Evolutionary conservation across 2,888 invertebrate species (phyloP).

Genomic region (Quadroppia sp.): DNA sequence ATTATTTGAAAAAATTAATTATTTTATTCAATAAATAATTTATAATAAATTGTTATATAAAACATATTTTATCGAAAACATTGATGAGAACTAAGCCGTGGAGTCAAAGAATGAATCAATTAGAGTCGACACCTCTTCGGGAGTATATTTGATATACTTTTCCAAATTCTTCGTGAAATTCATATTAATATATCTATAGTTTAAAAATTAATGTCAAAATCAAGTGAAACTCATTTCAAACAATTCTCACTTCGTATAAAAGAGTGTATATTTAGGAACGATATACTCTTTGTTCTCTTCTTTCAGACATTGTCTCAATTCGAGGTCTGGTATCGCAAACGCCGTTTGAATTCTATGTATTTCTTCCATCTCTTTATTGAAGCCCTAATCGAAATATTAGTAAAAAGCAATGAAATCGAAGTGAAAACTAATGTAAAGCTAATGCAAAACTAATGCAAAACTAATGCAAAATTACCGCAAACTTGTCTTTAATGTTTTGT

Average conservation of each 20-base stretch:
- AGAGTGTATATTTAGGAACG: constrained; percentile 73
- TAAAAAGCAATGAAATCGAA: background rate
- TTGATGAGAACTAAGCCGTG: constrained; percentile 53
- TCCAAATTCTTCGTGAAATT: constrained; percentile 88
- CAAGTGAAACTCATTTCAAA: background rate
- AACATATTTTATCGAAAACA: background rate
- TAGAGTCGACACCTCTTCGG: constrained; percentile 73
- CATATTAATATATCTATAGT: constrained; percentile 63
- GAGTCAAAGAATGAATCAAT: constrained; percentile 91
- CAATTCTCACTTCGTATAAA: constrained; percentile 64
- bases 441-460: too few relatives aligned
- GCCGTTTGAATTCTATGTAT: constrained; percentile 74
- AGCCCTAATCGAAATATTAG: constrained; percentile 62
- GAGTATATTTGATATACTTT: constrained; percentile 86
- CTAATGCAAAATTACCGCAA: constrained; percentile 72
- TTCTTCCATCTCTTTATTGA: constrained; percentile 94
- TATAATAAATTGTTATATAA: too few relatives aligned
- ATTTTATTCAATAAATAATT: too few relatives aligned
- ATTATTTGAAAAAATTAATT: too few relatives aligned
- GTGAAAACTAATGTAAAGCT: too few relatives aligned
- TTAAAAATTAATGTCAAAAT: constrained; percentile 13
- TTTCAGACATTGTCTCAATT: constrained; percentile 79
- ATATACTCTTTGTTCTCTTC: constrained; percentile 83
- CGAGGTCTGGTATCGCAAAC: constrained; percentile 88
- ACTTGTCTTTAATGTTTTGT: constrained; percentile 79